These are phyloP conservation scores for Caradrina clavipalpis DNA, from an alignment of 2,888 invertebrate genomes.

Conservation along the genomic window DNA sequence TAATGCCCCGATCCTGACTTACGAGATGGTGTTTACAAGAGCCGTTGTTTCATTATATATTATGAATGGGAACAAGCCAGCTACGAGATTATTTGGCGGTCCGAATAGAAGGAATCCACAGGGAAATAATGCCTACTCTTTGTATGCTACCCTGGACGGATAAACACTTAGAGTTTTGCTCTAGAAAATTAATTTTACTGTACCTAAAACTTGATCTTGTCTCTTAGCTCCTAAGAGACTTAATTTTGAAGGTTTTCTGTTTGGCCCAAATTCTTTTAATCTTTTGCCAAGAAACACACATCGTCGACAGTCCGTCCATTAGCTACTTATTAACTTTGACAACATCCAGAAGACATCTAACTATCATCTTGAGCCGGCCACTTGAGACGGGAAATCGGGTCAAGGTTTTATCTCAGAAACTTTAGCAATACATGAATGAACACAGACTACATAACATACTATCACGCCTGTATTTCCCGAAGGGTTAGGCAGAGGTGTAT, in stretches of 20 bases:
- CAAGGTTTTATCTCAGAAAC: conserved; percentile 18
- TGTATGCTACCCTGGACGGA: conserved; percentile 5
- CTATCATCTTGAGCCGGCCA: conserved; percentile 22
- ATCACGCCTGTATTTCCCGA: too few relatives aligned
- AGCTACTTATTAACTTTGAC: conserved; percentile 42
- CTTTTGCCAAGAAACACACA: conserved; percentile 19
- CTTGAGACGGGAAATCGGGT: conserved; percentile 40
- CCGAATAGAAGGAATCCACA: conserved; percentile 8
- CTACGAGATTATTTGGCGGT: conserved; percentile 31
- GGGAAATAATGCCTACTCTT: conserved; percentile 43
- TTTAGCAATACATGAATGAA: conserved; percentile 19
- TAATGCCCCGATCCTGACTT: conserved; percentile 2
- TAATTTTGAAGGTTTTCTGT: not conserved
- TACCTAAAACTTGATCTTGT: not conserved
- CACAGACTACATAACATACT: too few relatives aligned
- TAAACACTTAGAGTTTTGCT: conserved; percentile 1
- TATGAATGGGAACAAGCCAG: conserved; percentile 24
- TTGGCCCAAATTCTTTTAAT: conserved; percentile 1
- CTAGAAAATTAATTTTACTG: conserved; percentile 16
- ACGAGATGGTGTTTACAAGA: not conserved
- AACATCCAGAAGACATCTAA: conserved; percentile 19
- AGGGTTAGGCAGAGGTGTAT: too few relatives aligned
- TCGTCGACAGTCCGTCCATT: conserved; percentile 23
- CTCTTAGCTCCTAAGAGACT: not conserved
- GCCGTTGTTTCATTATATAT: conserved; percentile 20